phyloP scores from a whole-genome alignment of 2,888 invertebrate species.

The Euproctis similis region DNA sequence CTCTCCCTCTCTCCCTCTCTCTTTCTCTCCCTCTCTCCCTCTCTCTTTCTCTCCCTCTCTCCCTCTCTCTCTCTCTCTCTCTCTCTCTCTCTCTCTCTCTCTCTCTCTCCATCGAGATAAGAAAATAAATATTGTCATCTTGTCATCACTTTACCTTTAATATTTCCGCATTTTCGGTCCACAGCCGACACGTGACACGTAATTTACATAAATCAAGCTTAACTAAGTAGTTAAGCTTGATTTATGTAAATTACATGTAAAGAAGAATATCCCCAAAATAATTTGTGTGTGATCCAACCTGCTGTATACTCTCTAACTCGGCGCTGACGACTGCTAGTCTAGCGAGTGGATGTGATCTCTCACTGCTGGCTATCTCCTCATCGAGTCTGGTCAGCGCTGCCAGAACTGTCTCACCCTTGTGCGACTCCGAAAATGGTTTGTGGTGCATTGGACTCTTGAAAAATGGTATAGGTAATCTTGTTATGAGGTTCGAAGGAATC shows the following conservation, averaged over 20 bases:
- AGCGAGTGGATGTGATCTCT: constrained; percentile 46
- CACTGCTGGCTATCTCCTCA: constrained; percentile 47
- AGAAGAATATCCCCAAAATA: background rate
- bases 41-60: background rate
- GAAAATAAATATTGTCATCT: no score
- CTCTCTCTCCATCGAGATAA: no score
- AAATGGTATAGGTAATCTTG: no score
- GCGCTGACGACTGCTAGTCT: constrained; percentile 53
- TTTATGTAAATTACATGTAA: background rate
- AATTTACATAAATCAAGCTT: no score
- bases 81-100: no score
- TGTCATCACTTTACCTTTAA: no score
- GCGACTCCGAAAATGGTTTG: constrained; percentile 24
- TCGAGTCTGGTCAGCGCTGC: constrained; percentile 53
- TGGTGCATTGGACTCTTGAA: constrained; percentile 6
- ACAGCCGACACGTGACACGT: no score
- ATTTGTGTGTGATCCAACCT: constrained; percentile 28
- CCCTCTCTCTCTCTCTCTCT: background rate
- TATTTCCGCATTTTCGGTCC: no score
- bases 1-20: no score
- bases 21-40: background rate
- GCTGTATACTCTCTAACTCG: constrained; percentile 53
- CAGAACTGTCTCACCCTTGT: constrained; percentile 49
- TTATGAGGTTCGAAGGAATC: no score
- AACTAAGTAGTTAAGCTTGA: no score